Conservation (phyloP, 2,797 vertebrate genomes). For the Brotogeris chrysoptera region DNA sequence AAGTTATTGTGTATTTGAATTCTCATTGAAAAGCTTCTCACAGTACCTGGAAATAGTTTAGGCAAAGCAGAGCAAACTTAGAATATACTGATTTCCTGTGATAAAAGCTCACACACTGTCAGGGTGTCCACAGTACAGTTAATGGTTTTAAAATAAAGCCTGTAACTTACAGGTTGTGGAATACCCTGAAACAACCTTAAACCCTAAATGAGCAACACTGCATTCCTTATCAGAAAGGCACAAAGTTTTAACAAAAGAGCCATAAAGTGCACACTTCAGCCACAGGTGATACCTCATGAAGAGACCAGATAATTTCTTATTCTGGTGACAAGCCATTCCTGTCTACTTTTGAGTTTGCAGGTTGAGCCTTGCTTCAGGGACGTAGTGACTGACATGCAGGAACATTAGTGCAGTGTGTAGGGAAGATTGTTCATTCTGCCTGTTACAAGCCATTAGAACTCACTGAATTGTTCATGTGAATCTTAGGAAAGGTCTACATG, state of each 20-base stretch:
- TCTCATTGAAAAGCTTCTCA: background rate
- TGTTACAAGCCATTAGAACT: background rate
- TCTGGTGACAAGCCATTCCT: background rate
- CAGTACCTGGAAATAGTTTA: background rate
- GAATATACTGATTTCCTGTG: background rate
- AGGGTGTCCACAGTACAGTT: background rate
- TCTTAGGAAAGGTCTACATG: background rate
- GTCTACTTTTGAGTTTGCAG: background rate
- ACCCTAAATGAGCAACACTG: background rate
- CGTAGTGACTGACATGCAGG: background rate
- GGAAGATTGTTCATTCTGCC: background rate
- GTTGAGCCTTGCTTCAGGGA: background rate
- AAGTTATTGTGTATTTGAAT: background rate
- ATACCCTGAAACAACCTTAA: background rate
- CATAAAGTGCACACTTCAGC: background rate
- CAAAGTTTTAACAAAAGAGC: background rate
- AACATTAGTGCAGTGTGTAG: background rate
- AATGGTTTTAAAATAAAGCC: background rate
- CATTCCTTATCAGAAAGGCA: background rate
- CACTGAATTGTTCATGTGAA: background rate
- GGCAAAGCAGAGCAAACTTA: background rate
- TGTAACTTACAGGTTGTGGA: background rate
- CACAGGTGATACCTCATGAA: background rate
- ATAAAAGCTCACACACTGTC: background rate
- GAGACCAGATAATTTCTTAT: background rate